Evolutionary conservation across 1,140 invertebrate species (phyloP), one percentile per base, ranked within the genome.

Genomic region (Ceratina japonica): DNA sequence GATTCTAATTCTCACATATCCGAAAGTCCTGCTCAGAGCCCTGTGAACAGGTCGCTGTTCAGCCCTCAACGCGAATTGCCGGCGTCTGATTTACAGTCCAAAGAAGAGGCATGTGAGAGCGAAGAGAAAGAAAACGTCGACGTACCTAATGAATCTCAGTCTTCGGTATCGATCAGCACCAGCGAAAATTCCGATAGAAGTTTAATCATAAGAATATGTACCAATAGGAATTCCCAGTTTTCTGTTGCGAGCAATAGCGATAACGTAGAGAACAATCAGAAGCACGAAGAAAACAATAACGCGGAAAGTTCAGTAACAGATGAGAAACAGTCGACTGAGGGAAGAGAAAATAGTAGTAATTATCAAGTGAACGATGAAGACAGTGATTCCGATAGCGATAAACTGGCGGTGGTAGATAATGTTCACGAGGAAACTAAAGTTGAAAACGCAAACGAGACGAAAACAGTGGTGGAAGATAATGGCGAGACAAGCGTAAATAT

Each of bases 121-220:
- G 82, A 79, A 62, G 51, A 78, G 3, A 65, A 79, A 56, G 71
- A 82, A 74, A 58, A 84, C 24, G 13, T 72, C 1, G 80, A 79
- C 49, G 31, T 44, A 62, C 16, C 74, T 65, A 75, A 68, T 4
- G 87, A 90, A 86, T 87, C 87, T 81, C 84, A 85, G 64, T 24
- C 80, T 16, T 85, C 85, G 7, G 79, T 85, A 3, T 87, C 88
- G 0, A 88, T 89, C 15, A 91, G 89, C 20, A 76, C 88, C 4
- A 87, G 89, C 12, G 87, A 90, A 56, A 73, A 86, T 5, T 87
- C 90, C 8, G 90, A 92, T 18, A 86, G 91, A 27, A 93, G 91
- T 81, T 85, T 93, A 71, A 87, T 92, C 8, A 92, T 92, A 44
- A 93, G 92, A 83, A 92, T 93, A 69, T 92, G 90, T 73, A 90